Evolutionary conservation across 2,797 vertebrate species (phyloP).

Genomic region (Micromesistius poutassou): DNA sequence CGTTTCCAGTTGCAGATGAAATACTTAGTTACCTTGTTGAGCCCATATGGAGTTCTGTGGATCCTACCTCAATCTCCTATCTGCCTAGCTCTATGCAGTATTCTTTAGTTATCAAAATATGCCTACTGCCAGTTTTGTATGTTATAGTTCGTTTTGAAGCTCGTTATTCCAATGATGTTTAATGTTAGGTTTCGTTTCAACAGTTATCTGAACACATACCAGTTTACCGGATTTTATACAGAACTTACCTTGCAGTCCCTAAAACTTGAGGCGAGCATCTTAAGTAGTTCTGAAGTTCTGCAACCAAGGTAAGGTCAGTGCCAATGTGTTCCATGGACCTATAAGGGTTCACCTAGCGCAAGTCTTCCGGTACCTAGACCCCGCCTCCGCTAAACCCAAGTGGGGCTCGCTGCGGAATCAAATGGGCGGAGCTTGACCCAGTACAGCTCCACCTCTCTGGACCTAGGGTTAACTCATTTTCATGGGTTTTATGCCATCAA

Average conservation of each 20-base stretch:
- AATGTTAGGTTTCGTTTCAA: not conserved
- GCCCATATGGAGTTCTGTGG: too few relatives aligned
- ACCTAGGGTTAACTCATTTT: too few relatives aligned
- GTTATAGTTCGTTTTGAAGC: not conserved
- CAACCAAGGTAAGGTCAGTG: not conserved
- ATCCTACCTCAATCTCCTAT: too few relatives aligned
- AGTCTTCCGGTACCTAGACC: not conserved
- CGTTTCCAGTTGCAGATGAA: too few relatives aligned
- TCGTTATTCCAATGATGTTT: not conserved
- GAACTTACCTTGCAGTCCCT: slow-evolving; percentile 68
- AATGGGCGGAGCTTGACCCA: too few relatives aligned
- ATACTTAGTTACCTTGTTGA: too few relatives aligned
- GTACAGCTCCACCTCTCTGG: not conserved
- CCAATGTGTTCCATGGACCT: too few relatives aligned
- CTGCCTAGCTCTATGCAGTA: not conserved
- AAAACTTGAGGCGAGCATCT: slow-evolving; percentile 48
- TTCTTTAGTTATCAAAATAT: too few relatives aligned
- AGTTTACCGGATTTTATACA: not conserved
- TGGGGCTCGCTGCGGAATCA: too few relatives aligned
- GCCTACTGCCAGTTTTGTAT: not conserved
- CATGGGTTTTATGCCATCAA: too few relatives aligned
- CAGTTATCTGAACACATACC: not conserved
- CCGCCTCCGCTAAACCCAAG: too few relatives aligned
- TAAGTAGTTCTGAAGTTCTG: not conserved
- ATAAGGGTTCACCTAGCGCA: not conserved